Base-by-base conservation (phyloP, 2,797 vertebrate species). In the Macrochelys suwanniensis region DNA sequence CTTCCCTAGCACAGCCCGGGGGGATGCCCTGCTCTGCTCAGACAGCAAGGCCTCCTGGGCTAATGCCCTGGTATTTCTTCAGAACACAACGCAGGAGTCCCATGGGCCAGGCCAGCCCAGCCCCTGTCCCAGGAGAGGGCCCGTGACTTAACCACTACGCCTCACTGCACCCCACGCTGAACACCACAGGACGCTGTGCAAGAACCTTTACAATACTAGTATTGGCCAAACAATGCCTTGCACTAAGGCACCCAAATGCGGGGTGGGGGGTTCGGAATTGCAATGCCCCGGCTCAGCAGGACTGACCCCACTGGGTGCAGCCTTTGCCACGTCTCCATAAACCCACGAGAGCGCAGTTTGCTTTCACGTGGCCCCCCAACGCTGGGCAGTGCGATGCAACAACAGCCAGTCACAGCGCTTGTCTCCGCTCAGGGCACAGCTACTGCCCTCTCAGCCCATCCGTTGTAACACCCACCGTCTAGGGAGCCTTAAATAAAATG, bases 241-340 rank as follows among this genome's bases (percentile, higher is more conserved):
- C 31, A 16, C 6, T 59, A 33, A 33, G 6, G 31, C 59, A 7
- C 59, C 59, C 13, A 16, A 6, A 33, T 16, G 56, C 2, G 7
- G 3, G 54, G 80, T 1, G 7, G 65, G 71, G 11, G 26, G 0
- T 0, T 10, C 1, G 74, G 45, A 42, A 49, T 28, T 28, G 26
- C 2, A 1, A 54, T 88, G 9, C 9, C 61, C 16, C 37, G 5
- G 11, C 0, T 6, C 84, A 81, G 80, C 94, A 4, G 1, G 53
- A 80, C 65, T 49, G 45, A n/a, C 89, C n/a, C 56, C 37, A 1
- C 28, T 2, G 12, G 1, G 0, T 71, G 85, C 54, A 13, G 13
- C 50, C 61, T 93, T 87, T 78, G 45, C 88, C 95, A 47, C 79
- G 90, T 80, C 3, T 0, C 31, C 95, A 94, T 95, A 97, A 96